Evolutionary conservation across 2,888 invertebrate species (phyloP).

Genomic region (Mimumesa dahlbomi): DNA sequence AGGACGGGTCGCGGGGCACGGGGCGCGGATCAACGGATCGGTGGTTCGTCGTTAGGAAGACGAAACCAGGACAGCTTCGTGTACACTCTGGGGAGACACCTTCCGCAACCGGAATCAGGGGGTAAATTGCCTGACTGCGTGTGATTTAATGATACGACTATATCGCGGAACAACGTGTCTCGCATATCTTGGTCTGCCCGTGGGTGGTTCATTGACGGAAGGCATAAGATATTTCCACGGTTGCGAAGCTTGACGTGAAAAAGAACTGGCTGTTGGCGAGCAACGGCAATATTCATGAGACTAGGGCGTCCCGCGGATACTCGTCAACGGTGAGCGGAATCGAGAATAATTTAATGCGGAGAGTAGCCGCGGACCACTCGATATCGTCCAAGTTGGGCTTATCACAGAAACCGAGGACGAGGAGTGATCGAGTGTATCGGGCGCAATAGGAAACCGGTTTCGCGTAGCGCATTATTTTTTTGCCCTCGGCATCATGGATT

Average conservation of each 20-base stretch:
- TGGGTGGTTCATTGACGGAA: conserved; percentile 13
- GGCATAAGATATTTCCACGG: neutral
- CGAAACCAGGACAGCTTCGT: conserved; percentile 3
- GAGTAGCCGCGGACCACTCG: conserved; percentile 21
- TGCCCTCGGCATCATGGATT: conserved; percentile 47
- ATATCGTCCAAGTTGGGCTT: conserved; percentile 49
- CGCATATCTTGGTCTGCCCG: conserved; percentile 12
- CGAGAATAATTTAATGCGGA: conserved; percentile 41
- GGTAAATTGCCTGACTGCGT: conserved; percentile 37
- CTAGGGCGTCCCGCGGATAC: neutral
- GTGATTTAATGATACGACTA: conserved; percentile 49
- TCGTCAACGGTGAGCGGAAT: conserved; percentile 38
- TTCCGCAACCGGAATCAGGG: conserved; percentile 29
- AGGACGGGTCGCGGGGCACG: no score
- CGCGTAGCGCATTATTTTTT: conserved; percentile 58
- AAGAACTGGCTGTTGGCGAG: neutral
- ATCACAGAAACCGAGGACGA: conserved; percentile 33
- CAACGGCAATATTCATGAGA: neutral
- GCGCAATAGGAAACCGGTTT: conserved; percentile 63
- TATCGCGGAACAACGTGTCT: conserved; percentile 14
- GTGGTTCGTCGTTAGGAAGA: neutral
- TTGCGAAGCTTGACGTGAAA: neutral
- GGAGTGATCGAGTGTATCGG: conserved; percentile 47
- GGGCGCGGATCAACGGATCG: conserved; percentile 6
- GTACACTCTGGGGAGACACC: conserved; percentile 18